phyloP scores from a whole-genome alignment of 2,113 vertebrate species.

The Sitta europaea region DNA sequence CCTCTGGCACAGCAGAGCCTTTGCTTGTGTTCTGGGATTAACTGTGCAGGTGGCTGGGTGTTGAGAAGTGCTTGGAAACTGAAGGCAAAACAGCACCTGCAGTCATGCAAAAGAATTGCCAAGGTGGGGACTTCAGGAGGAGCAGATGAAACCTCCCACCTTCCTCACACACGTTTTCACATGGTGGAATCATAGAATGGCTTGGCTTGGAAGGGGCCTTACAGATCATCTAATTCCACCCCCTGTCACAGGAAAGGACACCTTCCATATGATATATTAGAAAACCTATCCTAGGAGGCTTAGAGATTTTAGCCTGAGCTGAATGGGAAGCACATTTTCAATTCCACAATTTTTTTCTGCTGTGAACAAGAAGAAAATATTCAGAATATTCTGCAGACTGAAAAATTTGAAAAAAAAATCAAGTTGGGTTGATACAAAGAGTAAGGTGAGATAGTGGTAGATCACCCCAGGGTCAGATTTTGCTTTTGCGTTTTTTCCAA shows the following conservation, averaged over 20 bases:
- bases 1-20: neutral
- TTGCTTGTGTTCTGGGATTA: neutral
- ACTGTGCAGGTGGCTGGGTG: neutral
- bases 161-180: neutral
- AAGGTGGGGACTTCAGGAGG: neutral
- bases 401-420: neutral
- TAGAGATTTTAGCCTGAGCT: neutral
- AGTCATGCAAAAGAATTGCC: neutral
- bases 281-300: neutral
- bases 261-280: neutral
- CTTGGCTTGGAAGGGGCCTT: neutral
- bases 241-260: neutral
- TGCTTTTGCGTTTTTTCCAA: neutral
- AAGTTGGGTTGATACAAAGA: neutral
- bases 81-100: neutral
- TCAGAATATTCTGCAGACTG: neutral
- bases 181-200: neutral
- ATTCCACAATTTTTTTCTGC: neutral
- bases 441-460: neutral
- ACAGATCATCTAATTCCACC: neutral
- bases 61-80: neutral
- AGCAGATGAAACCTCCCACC: neutral
- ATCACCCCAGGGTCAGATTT: neutral
- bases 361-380: neutral
- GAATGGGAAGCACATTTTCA: neutral